phyloP scores from a whole-genome alignment of 2,113 vertebrate genomes.

The Oryctolagus cuniculus region mOryCun1.1 NC_091434.1:123514001-123514500 shows the following conservation, averaged over 20 bases:
- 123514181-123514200: not conserved
- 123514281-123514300: too few relatives aligned
- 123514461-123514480: too few relatives aligned
- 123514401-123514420: too few relatives aligned
- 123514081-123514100: not conserved
- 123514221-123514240: not conserved
- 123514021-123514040: fast-evolving
- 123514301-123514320: too few relatives aligned
- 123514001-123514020: not conserved
- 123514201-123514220: not conserved
- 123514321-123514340: too few relatives aligned
- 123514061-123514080: not conserved
- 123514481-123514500: too few relatives aligned
- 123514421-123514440: too few relatives aligned
- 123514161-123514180: not conserved
- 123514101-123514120: not conserved
- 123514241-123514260: not conserved
- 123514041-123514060: not conserved
- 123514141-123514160: not conserved
- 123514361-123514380: too few relatives aligned
- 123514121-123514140: not conserved
- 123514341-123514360: too few relatives aligned
- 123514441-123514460: too few relatives aligned
- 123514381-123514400: too few relatives aligned
- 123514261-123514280: too few relatives aligned